Conservation (phyloP, 2,888 invertebrate species). For the Dromius quadrimaculatus region DNA sequence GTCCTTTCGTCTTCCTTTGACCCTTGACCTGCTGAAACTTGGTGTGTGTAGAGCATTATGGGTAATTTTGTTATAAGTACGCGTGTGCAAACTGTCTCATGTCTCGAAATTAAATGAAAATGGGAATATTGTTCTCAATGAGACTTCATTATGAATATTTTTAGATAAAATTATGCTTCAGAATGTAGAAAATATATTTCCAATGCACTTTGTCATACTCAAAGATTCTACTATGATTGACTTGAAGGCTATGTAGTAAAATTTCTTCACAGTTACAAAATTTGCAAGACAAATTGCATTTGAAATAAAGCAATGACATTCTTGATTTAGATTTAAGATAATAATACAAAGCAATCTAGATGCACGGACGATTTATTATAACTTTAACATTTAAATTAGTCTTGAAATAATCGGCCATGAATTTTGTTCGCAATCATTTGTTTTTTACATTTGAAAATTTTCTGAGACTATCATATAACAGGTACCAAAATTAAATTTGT, state of each 20-base stretch:
- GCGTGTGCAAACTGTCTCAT: constrained; percentile 18
- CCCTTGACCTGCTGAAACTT: constrained; percentile 13
- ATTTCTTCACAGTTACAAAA: no score
- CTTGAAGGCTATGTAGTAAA: no score
- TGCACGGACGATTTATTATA: constrained; percentile 1
- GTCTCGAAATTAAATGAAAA: not conserved
- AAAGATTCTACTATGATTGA: no score
- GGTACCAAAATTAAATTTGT: no score
- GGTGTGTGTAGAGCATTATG: constrained; percentile 25
- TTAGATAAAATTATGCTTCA: constrained; percentile 2
- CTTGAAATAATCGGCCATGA: no score
- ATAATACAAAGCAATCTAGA: not conserved
- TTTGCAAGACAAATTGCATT: not conserved
- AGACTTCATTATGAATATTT: not conserved
- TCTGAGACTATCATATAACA: no score
- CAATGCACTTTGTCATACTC: no score
- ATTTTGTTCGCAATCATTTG: no score
- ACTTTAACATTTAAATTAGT: not conserved
- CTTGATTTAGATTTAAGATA: constrained; percentile 3
- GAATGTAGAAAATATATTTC: not conserved
- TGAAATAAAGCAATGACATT: constrained; percentile 15
- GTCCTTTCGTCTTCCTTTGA: not conserved
- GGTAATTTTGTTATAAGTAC: constrained; percentile 33
- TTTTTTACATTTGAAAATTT: no score
- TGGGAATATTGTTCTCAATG: constrained; percentile 15